Evolutionary conservation across 2,113 vertebrate genomes (phyloP).

Genomic region (Arizona elegans): DNA sequence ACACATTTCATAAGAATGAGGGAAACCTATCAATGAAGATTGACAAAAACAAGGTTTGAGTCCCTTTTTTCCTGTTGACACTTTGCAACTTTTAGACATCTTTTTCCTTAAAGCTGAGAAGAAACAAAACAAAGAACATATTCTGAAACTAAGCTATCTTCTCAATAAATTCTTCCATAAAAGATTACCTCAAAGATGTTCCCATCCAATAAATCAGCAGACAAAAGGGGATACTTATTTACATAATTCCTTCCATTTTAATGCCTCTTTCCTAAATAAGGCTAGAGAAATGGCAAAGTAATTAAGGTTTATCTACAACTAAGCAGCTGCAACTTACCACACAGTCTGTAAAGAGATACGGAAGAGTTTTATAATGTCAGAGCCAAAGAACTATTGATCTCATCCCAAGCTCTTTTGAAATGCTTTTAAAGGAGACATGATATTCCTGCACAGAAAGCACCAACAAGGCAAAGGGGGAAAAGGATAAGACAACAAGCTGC

Average conservation of each 20-base stretch:
- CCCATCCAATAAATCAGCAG: slow-evolving; percentile 32
- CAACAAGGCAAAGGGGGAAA: neutral
- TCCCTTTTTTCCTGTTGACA: neutral
- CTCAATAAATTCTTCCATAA: slow-evolving; percentile 46
- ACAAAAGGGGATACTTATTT: slow-evolving; percentile 49
- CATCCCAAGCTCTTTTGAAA: slow-evolving; percentile 9
- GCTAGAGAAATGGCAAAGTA: slow-evolving; percentile 38
- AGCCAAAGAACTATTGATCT: slow-evolving; percentile 12
- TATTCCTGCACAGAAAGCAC: neutral
- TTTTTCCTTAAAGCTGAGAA: neutral
- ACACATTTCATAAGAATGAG: slow-evolving; percentile 9
- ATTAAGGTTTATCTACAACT: slow-evolving; percentile 30
- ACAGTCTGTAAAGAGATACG: neutral
- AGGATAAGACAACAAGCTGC: neutral
- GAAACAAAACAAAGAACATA: slow-evolving; percentile 42
- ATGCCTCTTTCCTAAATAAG: slow-evolving; percentile 49
- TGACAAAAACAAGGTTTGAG: slow-evolving; percentile 9
- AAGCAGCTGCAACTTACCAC: neutral
- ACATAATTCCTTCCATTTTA: slow-evolving; percentile 41
- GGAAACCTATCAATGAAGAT: slow-evolving; percentile 40
- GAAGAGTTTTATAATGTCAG: neutral
- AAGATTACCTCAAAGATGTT: slow-evolving; percentile 19
- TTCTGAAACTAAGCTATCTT: slow-evolving; percentile 22
- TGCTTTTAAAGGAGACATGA: slow-evolving; percentile 13
- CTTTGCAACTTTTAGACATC: neutral